phyloP scores from a whole-genome alignment of 2,888 invertebrate genomes.

The Morpho achilles region DNA sequence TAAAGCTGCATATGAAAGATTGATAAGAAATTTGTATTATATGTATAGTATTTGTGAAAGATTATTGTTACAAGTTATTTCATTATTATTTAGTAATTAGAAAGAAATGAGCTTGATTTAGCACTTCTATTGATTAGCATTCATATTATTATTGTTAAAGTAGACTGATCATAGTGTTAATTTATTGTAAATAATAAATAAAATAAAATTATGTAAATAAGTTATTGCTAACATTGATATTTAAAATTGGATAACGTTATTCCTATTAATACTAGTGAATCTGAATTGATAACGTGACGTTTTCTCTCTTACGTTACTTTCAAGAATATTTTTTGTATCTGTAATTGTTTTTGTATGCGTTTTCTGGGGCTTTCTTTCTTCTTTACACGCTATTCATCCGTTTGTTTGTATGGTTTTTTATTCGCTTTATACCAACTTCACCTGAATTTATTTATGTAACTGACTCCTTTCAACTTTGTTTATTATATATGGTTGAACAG shows the following conservation, averaged over 20 bases:
- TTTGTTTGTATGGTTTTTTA: too few relatives aligned
- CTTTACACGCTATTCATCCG: too few relatives aligned
- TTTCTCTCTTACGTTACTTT: too few relatives aligned
- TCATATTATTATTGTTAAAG: slow-evolving; percentile 40
- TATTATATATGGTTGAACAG: too few relatives aligned
- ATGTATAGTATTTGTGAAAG: not conserved
- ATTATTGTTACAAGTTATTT: not conserved
- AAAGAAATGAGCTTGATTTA: slow-evolving; percentile 22
- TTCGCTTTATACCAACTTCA: too few relatives aligned
- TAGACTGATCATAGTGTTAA: slow-evolving; percentile 67
- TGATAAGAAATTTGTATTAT: not conserved
- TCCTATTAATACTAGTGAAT: slow-evolving; percentile 21
- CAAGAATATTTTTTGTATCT: too few relatives aligned
- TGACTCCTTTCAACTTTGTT: too few relatives aligned
- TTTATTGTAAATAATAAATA: slow-evolving; percentile 43
- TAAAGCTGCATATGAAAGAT: too few relatives aligned
- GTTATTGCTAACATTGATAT: slow-evolving; percentile 5
- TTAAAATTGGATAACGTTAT: slow-evolving; percentile 16
- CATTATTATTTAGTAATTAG: slow-evolving; percentile 2
- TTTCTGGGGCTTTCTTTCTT: too few relatives aligned
- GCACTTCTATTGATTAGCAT: slow-evolving; percentile 28
- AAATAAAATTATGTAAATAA: slow-evolving; percentile 20
- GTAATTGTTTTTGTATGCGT: too few relatives aligned
- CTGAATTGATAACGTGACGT: not conserved
- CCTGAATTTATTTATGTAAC: too few relatives aligned